These are phyloP conservation scores for Microplitis manilae DNA, from an alignment of 2,888 invertebrate genomes.

Conservation along the genomic window DNA sequence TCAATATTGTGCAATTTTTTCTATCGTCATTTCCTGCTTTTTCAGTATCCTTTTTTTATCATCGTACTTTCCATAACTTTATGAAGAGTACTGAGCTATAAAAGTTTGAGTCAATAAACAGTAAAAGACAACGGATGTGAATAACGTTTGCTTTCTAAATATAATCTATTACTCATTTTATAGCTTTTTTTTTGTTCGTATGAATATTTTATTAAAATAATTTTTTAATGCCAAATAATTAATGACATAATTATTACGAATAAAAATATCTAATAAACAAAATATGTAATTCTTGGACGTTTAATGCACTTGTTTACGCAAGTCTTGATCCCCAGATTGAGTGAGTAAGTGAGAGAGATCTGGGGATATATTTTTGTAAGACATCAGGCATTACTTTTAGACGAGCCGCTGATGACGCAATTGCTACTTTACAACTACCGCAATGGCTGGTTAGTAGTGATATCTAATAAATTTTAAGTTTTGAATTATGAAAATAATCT, in stretches of 20 bases:
- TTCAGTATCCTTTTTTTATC: slow-evolving; percentile 7
- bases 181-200: neutral
- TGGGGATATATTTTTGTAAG: slow-evolving; percentile 58
- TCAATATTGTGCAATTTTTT: neutral
- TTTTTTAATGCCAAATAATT: neutral
- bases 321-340: slow-evolving; percentile 27
- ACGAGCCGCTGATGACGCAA: slow-evolving; percentile 58
- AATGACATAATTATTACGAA: slow-evolving; percentile 2
- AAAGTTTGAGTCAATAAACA: slow-evolving; percentile 2
- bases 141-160: neutral
- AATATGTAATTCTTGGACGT: slow-evolving; percentile 8
- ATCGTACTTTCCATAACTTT: neutral
- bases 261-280: neutral
- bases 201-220: neutral
- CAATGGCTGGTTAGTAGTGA: neutral
- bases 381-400: slow-evolving; percentile 58
- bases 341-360: slow-evolving; percentile 34
- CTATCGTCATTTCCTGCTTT: neutral
- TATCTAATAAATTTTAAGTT: neutral
- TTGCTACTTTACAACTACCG: slow-evolving; percentile 25
- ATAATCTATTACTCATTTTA: neutral
- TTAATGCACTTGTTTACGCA: slow-evolving; percentile 43
- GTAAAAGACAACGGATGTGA: neutral
- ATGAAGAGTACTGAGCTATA: neutral
- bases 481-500: neutral